Conservation (phyloP, 2,113 vertebrate species). For the Hystrix brachyura region DNA sequence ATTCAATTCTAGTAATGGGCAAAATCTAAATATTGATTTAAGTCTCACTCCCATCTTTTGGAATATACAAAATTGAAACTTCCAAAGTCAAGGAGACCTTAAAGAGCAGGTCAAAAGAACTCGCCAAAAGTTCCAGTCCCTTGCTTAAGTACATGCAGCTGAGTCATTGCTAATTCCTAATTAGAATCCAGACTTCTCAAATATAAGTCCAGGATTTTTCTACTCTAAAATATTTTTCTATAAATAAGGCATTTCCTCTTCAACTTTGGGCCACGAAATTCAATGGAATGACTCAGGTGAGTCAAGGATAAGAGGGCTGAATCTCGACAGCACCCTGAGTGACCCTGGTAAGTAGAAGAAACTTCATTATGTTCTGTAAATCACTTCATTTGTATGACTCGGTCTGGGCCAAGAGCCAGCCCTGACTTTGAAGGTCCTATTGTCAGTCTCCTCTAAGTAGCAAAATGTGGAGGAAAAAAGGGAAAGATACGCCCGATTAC, state of each 20-base stretch:
- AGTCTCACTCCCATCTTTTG: not conserved
- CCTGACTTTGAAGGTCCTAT: conserved; percentile 6
- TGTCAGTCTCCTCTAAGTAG: conserved; percentile 26
- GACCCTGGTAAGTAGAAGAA: conserved; percentile 15
- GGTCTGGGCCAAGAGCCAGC: conserved; percentile 40
- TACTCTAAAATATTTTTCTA: not conserved
- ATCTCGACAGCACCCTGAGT: conserved; percentile 15
- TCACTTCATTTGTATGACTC: conserved; percentile 55
- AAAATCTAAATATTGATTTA: not conserved
- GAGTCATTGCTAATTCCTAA: not conserved
- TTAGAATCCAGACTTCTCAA: not conserved
- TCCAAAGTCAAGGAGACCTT: not conserved
- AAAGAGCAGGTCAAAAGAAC: not conserved
- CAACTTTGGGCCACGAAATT: not conserved
- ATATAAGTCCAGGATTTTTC: not conserved
- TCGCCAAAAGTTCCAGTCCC: not conserved
- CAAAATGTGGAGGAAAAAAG: not conserved
- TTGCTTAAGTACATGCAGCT: not conserved
- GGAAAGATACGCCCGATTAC: not conserved
- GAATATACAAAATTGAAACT: conserved; percentile 3
- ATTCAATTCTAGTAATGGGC: not conserved
- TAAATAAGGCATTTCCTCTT: not conserved
- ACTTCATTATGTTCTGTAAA: conserved; percentile 46
- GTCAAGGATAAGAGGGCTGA: not conserved
- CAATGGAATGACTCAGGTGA: conserved; percentile 12